Conservation (phyloP, 2,113 vertebrate species). For the Stegostoma tigrinum region DNA sequence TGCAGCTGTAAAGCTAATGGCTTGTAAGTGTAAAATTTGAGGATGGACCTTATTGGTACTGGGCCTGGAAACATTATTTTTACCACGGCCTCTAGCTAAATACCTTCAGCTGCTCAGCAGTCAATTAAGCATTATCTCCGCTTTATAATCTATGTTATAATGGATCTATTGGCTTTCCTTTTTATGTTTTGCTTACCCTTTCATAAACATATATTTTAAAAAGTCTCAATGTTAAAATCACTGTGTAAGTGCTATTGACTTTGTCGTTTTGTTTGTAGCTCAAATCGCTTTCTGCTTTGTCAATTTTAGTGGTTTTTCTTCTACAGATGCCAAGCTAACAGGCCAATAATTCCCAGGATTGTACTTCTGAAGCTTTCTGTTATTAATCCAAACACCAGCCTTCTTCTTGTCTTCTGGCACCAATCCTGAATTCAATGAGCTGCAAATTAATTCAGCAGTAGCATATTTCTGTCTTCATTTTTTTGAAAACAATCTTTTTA, state of each 20-base stretch:
- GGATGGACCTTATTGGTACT: neutral
- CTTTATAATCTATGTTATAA: neutral
- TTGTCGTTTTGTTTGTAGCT: conserved; percentile 7
- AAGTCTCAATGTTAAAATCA: neutral
- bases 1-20: neutral
- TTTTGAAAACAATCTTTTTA: neutral
- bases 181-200: neutral
- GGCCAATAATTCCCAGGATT: conserved; percentile 14
- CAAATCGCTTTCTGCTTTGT: neutral
- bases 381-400: neutral
- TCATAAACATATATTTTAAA: neutral
- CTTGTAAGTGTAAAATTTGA: neutral
- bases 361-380: neutral
- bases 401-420: neutral
- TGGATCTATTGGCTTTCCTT: neutral
- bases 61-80: neutral
- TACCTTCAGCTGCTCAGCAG: neutral
- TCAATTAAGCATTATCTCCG: neutral
- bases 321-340: neutral
- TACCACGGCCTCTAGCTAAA: too few species aligned
- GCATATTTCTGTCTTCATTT: neutral
- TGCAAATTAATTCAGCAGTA: neutral
- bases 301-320: neutral
- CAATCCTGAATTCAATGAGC: conserved; percentile 20
- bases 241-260: neutral